A percentile compares a stretch with the other conserved stretches of the same genome.
phyloP scores from a whole-genome alignment of 1,140 invertebrate species.

The Drosophila dunni region DNA sequence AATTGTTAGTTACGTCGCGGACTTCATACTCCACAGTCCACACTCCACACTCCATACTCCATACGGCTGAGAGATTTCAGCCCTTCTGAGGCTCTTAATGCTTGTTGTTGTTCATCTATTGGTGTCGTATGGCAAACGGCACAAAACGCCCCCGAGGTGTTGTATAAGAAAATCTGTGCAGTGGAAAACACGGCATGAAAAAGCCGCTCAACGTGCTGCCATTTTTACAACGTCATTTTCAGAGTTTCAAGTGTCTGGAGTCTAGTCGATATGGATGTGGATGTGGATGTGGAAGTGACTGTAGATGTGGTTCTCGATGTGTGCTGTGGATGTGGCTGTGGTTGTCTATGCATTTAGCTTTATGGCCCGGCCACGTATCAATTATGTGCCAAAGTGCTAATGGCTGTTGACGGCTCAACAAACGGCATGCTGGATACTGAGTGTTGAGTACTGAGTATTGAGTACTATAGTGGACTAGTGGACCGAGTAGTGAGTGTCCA shows the following conservation, averaged over 20 bases:
- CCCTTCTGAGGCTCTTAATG: conserved; percentile 56
- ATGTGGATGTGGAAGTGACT: neutral
- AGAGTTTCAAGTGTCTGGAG: conserved; percentile 49
- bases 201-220: conserved; percentile 55
- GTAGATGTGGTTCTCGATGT: conserved; percentile 20
- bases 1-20: conserved; percentile 83
- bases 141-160: conserved; percentile 79
- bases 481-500: conserved; percentile 17
- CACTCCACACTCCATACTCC: conserved; percentile 8
- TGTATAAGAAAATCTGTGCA: conserved; percentile 68
- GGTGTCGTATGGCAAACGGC: conserved; percentile 76
- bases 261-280: conserved; percentile 10
- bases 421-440: conserved; percentile 30
- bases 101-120: conserved; percentile 33
- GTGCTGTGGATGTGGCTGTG: conserved; percentile 34
- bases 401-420: conserved; percentile 79
- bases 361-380: conserved; percentile 80
- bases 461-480: conserved; percentile 10
- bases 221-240: conserved; percentile 74
- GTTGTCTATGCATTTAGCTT: conserved; percentile 78
- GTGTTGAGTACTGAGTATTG: conserved; percentile 7
- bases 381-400: conserved; percentile 84
- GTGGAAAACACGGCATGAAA: conserved; percentile 61
- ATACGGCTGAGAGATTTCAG: conserved; percentile 22
- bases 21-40: conserved; percentile 36